A percentile compares a stretch with the other conserved stretches of the same genome.
Conservation (phyloP, 2,888 invertebrate species). For the Temnothorax ravouxi region DNA sequence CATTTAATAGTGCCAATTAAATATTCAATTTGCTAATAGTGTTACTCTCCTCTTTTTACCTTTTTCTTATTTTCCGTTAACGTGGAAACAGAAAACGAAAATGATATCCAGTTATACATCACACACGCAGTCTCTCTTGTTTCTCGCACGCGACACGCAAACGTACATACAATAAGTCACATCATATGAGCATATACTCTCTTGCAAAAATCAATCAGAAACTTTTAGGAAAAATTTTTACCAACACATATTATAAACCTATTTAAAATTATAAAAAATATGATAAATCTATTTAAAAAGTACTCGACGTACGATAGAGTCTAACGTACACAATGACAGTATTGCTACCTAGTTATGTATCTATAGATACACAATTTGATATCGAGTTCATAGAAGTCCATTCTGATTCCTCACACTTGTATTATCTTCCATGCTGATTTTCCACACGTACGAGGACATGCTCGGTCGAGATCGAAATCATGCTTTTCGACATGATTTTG, state of each 20-base stretch:
- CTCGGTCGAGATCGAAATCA: conserved; percentile 1
- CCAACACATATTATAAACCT: conserved; percentile 83
- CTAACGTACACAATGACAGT: conserved; percentile 83
- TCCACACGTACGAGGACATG: not conserved
- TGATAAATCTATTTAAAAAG: conserved; percentile 85
- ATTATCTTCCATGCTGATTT: conserved; percentile 34
- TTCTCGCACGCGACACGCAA: conserved; percentile 64
- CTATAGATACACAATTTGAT: conserved; percentile 73
- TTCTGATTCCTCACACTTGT: conserved; percentile 42
- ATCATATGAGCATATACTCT: conserved; percentile 38
- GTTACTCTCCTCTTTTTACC: conserved; percentile 61
- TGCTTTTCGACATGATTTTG: conserved; percentile 13
- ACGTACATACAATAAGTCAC: conserved; percentile 53
- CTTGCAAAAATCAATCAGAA: conserved; percentile 76
- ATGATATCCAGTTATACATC: conserved; percentile 69
- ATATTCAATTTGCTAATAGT: conserved; percentile 77
- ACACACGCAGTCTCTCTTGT: conserved; percentile 57
- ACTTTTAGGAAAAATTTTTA: conserved; percentile 73
- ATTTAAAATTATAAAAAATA: conserved; percentile 77
- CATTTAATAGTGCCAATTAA: conserved; percentile 77
- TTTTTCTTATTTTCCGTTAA: conserved; percentile 59
- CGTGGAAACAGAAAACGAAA: conserved; percentile 77
- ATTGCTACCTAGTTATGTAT: conserved; percentile 78
- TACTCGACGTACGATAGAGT: conserved; percentile 81
- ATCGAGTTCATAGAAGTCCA: conserved; percentile 70